Percentiles rank a stretch among this genome's conserved stretches.
phyloP scores from a whole-genome alignment of 2,797 vertebrate species.

The Pipistrellus kuhlii region DNA sequence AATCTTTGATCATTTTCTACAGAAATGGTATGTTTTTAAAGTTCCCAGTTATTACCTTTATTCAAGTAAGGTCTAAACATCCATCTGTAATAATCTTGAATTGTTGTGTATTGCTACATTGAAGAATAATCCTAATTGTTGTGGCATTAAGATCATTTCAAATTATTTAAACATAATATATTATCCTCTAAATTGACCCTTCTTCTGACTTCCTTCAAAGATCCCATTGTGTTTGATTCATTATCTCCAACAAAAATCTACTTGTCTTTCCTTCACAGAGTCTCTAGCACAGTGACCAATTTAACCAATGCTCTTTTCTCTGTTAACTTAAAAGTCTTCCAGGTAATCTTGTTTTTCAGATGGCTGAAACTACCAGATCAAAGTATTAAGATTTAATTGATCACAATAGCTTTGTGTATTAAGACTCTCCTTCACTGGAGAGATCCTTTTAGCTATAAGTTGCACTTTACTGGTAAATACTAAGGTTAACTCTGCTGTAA shows the following conservation, averaged over 20 bases:
- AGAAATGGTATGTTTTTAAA: background rate
- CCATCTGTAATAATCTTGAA: background rate
- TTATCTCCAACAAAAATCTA: background rate
- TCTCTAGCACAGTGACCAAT: background rate
- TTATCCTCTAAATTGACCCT: background rate
- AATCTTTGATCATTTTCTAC: background rate
- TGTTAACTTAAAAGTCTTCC: background rate
- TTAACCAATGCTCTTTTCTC: background rate
- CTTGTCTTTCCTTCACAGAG: background rate
- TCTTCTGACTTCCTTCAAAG: constrained; percentile 41
- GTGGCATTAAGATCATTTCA: background rate
- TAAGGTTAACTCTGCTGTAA: background rate
- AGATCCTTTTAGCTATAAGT: background rate
- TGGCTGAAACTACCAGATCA: background rate
- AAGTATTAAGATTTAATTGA: constrained; percentile 38
- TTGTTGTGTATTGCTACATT: background rate
- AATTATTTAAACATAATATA: constrained; percentile 10
- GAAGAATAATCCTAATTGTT: background rate
- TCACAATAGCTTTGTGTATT: background rate
- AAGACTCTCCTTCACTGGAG: background rate
- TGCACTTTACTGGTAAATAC: background rate
- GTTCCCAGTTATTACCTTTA: background rate
- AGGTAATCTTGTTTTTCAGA: background rate
- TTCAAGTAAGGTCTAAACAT: background rate
- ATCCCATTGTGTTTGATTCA: background rate